These are phyloP conservation scores for Scaptodrosophila latifasciaeformis DNA, from an alignment of 2,888 invertebrate species.

Conservation along the genomic window DNA sequence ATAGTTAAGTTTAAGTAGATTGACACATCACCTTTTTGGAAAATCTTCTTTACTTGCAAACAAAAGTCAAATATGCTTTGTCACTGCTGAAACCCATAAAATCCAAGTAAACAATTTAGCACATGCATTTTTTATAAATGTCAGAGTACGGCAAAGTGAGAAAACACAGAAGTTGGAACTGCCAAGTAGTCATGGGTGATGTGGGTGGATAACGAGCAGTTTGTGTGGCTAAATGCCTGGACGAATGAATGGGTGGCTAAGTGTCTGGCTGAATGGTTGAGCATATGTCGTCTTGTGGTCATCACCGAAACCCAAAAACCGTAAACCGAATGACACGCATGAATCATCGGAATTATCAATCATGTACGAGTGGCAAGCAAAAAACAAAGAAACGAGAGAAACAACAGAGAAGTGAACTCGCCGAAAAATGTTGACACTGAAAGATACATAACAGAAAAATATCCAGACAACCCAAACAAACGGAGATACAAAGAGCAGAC, in stretches of 20 bases:
- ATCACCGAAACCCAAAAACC: conserved; percentile 28
- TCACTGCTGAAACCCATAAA: no score
- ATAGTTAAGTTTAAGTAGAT: no score
- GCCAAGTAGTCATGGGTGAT: no score
- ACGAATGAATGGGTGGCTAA: no score
- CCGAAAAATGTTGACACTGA: conserved; percentile 23
- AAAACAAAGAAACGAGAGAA: conserved; percentile 27
- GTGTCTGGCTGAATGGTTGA: neutral
- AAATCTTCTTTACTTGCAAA: no score
- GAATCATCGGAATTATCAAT: conserved; percentile 67
- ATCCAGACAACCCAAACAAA: no score
- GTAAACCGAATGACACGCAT: conserved; percentile 61
- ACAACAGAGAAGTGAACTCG: conserved; percentile 16
- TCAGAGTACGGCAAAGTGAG: no score
- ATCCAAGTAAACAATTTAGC: conserved; percentile 26
- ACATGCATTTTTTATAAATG: conserved; percentile 49
- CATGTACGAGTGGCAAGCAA: conserved; percentile 57
- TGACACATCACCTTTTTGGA: no score
- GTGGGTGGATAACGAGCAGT: no score
- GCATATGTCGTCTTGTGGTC: conserved; percentile 28
- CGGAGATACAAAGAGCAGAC: neutral
- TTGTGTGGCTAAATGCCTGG: no score
- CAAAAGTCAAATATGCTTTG: no score
- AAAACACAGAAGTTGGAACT: no score
- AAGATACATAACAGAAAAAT: conserved; percentile 21